Base-by-base conservation (phyloP, 2,113 vertebrate genomes). In the Puffinus mauretanicus region DNA sequence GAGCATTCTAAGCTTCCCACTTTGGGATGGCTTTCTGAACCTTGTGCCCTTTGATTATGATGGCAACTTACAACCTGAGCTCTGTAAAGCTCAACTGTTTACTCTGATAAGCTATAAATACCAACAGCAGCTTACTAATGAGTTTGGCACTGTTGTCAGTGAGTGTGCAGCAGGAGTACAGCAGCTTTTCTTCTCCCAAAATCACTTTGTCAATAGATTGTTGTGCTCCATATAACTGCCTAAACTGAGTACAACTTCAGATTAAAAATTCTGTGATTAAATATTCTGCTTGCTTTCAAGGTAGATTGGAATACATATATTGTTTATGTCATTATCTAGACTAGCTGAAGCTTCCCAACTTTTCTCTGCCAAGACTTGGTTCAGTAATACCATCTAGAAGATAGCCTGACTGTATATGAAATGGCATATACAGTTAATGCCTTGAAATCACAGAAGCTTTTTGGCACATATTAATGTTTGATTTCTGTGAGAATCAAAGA, bases 61-160 rank as follows among this genome's bases (percentile, higher is more conserved):
- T 18, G 13, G 29, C 21, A 84, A 16, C 7, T 83, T 73, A 44
- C 15, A 65, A 30, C 11, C 38, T 64, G 52, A 85, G 38, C 52
- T 57, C 46, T 71, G 32, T 61, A 27, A 76, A 85, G 49, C 87
- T 71, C 19, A 62, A 38, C 76, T 81, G n/a, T 32, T 88, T 34
- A 26, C 26, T 29, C 46, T 70, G 75, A 83, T 90, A 94, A 85
- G 19, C 40, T 71, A 61, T 29, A 85, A 94, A 85, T 58, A 86
- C 40, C 62, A 61, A 8, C 22, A 82, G 24, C 13, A 60, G 36
- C 54, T 80, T 62, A n/a, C 13, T 58, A 61, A 79, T 6, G 21
- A 77, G 40, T n/a, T 83, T 87, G 51, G 18, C 10, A 10, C 27
- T 58, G 36, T 46, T 78, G 24, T 54, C 42, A 78, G 54, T 34